Conservation (phyloP, 2,888 invertebrate species). For the Nesidiocoris tenuis region DNA sequence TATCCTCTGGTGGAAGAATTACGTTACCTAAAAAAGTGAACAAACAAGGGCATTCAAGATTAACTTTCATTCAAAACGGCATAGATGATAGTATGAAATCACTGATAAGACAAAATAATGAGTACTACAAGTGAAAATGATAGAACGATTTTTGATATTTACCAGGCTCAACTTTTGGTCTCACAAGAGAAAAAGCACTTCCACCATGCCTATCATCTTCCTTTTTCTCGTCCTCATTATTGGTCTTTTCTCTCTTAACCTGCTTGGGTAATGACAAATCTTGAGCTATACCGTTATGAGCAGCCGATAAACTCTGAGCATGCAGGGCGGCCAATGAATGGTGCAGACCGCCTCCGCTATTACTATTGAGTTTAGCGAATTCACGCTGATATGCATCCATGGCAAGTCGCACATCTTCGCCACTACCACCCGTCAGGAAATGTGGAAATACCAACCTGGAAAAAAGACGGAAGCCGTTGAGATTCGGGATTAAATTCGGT, state of each 20-base stretch:
- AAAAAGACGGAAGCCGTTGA: constrained; percentile 39
- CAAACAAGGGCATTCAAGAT: not conserved
- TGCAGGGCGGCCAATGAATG: constrained; percentile 70
- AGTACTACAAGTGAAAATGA: constrained; percentile 43
- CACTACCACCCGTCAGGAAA: constrained; percentile 61
- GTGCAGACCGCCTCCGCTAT: constrained; percentile 55
- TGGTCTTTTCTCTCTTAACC: constrained; percentile 52
- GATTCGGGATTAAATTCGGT: too few species aligned
- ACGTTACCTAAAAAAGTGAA: constrained; percentile 66
- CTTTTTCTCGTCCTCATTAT: constrained; percentile 52
- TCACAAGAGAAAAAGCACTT: constrained; percentile 83
- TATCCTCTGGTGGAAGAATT: constrained; percentile 82
- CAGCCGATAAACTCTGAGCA: constrained; percentile 62
- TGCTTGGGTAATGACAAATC: constrained; percentile 84
- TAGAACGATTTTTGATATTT: constrained; percentile 48
- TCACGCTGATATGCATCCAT: constrained; percentile 91
- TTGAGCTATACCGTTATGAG: constrained; percentile 62
- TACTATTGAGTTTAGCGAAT: constrained; percentile 77
- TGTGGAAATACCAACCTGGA: constrained; percentile 73
- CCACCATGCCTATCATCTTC: constrained; percentile 65
- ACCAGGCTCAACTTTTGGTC: constrained; percentile 81
- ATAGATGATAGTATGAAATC: too few species aligned
- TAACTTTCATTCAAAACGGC: not conserved
- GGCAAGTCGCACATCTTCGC: constrained; percentile 85
- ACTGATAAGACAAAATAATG: constrained; percentile 39